Evolutionary conservation across 92 coral and sea anemone genomes (phyloP).

Genomic region (Heliopora coerulea): DNA sequence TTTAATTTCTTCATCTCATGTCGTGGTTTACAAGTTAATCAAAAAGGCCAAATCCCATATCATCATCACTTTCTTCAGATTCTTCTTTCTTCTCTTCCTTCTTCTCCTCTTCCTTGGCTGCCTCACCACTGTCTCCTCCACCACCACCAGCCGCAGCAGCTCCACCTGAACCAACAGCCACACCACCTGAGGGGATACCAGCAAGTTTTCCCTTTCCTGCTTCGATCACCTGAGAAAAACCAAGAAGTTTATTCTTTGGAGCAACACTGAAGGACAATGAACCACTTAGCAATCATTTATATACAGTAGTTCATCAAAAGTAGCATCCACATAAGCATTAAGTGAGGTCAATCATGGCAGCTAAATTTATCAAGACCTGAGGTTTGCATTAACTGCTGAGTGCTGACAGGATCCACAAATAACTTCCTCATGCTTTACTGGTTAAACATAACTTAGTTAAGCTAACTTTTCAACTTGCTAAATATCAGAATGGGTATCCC

Average conservation of each 20-base stretch:
- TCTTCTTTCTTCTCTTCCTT: constrained; percentile 79
- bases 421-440: no score
- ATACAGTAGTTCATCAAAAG: no score
- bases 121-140: constrained; percentile 53
- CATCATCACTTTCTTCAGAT: constrained; percentile 90
- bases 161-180: constrained; percentile 61
- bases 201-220: constrained; percentile 86
- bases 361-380: no score
- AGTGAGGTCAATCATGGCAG: no score
- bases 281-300: no score
- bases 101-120: constrained; percentile 74
- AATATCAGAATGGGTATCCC: no score
- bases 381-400: no score
- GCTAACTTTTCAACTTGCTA: no score
- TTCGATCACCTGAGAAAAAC: constrained; percentile 64
- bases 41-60: constrained; percentile 99
- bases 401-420: no score
- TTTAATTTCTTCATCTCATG: neutral
- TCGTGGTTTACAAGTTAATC: constrained; percentile 52
- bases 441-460: no score
- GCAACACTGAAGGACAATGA: no score
- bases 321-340: no score
- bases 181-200: constrained; percentile 88
- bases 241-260: neutral
- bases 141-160: constrained; percentile 60